A percentile compares a stretch with the other conserved stretches of the same genome.
phyloP scores from a whole-genome alignment of 2,888 invertebrate species.

The Ctenicera cuprea region DNA sequence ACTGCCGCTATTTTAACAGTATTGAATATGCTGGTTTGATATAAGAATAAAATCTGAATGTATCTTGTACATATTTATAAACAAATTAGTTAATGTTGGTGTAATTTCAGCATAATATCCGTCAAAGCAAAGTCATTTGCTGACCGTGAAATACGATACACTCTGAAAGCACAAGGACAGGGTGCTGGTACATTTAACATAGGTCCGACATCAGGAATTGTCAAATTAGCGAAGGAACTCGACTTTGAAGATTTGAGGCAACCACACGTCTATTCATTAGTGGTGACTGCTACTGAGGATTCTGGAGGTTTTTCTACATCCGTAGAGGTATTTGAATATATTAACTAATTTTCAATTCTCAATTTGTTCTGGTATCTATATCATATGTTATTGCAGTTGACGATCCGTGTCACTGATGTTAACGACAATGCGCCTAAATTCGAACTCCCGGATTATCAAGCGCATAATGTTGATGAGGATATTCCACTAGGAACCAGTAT shows the following conservation, averaged over 20 bases:
- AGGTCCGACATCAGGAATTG: slow-evolving; percentile 94
- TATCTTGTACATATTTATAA: neutral
- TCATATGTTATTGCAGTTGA: slow-evolving; percentile 79
- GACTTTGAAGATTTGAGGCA: slow-evolving; percentile 98
- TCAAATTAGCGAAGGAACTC: slow-evolving; percentile 95
- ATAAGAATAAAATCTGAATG: too few relatives aligned
- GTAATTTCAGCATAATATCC: slow-evolving; percentile 89
- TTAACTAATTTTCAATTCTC: slow-evolving; percentile 5
- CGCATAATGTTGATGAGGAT: slow-evolving; percentile 97
- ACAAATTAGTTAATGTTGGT: neutral
- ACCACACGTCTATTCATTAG: slow-evolving; percentile 93
- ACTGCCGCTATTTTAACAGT: too few relatives aligned
- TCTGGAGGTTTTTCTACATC: slow-evolving; percentile 97
- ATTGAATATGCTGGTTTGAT: too few relatives aligned
- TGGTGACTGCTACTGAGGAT: slow-evolving; percentile 96
- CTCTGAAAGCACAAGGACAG: slow-evolving; percentile 94
- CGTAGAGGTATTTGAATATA: slow-evolving; percentile 82
- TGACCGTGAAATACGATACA: slow-evolving; percentile 96
- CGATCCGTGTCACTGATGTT: slow-evolving; percentile 95
- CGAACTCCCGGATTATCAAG: slow-evolving; percentile 97
- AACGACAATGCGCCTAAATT: slow-evolving; percentile 99
- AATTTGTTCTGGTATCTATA: slow-evolving; percentile 10
- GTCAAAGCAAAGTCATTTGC: slow-evolving; percentile 98
- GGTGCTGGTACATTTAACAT: slow-evolving; percentile 97
- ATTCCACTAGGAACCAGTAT: slow-evolving; percentile 94